Percentiles rank a stretch among this genome's conserved stretches.
Conservation (phyloP, 2,797 vertebrate species). For the Coluber constrictor region DNA sequence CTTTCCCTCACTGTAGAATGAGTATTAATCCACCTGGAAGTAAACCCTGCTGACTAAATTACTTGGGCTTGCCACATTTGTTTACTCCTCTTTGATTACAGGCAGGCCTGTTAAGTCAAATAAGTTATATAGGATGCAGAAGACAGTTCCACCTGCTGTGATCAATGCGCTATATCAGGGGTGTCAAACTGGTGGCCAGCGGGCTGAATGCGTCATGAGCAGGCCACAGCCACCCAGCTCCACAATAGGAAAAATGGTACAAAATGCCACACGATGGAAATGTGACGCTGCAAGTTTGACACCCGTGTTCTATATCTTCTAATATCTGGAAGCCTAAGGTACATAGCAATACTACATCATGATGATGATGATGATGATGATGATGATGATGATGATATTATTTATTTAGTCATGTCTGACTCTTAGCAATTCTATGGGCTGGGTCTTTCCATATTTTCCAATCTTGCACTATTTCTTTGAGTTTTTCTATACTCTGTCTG, state of each 20-base stretch:
- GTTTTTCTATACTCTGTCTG: neutral
- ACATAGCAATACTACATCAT: neutral
- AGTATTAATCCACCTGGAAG: too few species aligned
- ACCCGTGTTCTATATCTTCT: too few species aligned
- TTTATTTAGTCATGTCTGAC: neutral
- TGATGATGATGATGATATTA: neutral
- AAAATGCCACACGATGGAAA: too few species aligned
- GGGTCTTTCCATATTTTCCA: neutral
- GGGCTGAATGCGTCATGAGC: accelerated
- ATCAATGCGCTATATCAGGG: neutral
- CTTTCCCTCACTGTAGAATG: neutral
- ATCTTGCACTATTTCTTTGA: neutral
- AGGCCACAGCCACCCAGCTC: too few species aligned
- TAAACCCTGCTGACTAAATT: neutral
- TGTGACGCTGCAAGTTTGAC: too few species aligned
- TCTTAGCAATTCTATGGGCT: neutral
- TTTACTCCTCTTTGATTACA: neutral
- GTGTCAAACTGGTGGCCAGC: too few species aligned
- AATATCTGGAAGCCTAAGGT: neutral
- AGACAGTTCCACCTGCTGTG: neutral
- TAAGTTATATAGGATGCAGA: neutral
- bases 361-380: too few species aligned
- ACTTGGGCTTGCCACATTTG: neutral
- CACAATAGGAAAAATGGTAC: too few species aligned
- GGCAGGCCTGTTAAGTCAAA: neutral